Conservation (phyloP, 2,113 vertebrate species). For the Melanostigma gelatinosum region DNA sequence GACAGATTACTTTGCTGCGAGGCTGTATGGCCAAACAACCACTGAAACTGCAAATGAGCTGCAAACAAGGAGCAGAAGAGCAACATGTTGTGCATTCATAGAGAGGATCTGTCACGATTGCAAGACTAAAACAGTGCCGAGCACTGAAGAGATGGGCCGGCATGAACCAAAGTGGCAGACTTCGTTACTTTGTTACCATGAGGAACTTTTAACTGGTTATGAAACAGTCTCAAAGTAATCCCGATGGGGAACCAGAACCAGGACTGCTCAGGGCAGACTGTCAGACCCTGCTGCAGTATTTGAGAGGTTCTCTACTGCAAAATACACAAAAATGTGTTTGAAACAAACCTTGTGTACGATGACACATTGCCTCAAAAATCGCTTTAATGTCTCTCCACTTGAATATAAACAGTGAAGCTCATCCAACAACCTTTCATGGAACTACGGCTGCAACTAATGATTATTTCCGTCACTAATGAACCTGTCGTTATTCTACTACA, state of each 20-base stretch:
- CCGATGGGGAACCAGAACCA: no score
- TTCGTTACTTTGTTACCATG: background rate
- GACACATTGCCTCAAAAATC: background rate
- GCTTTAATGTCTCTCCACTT: background rate
- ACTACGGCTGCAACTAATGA: background rate
- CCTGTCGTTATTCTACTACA: background rate
- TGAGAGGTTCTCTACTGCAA: no score
- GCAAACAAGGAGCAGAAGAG: constrained; percentile 44
- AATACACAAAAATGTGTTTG: background rate
- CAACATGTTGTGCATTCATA: constrained; percentile 17
- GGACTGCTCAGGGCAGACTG: no score
- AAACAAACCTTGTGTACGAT: background rate
- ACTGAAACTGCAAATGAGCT: constrained; percentile 65
- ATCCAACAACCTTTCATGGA: background rate
- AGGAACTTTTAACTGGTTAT: background rate
- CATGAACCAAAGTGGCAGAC: background rate
- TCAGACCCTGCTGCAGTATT: no score
- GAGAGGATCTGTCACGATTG: constrained; percentile 16
- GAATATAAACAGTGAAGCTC: background rate
- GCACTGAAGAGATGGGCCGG: background rate
- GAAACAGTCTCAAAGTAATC: no score
- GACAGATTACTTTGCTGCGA: constrained; percentile 27
- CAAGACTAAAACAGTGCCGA: background rate
- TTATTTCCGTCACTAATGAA: background rate
- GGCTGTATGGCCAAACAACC: constrained; percentile 39